Base-by-base conservation (phyloP, 2,113 vertebrate species). In the Zapornia atra region DNA sequence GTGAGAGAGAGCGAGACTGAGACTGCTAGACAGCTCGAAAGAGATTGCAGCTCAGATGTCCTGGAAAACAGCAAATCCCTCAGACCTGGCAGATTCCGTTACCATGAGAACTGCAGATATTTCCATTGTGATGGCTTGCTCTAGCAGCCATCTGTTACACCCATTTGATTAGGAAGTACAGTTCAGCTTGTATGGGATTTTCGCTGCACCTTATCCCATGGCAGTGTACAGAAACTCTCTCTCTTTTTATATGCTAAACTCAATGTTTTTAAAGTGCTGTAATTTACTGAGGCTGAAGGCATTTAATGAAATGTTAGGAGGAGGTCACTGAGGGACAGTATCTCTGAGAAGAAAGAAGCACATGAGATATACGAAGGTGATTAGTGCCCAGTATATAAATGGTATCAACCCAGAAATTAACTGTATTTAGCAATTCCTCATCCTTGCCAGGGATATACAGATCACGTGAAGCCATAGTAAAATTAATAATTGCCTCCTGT, bases 61-160 rank as follows among this genome's bases (percentile, higher is more conserved):
- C 98, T 98, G 98, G 98, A 98, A 98, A 98, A 98, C 98, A 98
- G 98, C 98, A 98, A 98, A 99, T 98, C 98, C 98, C 98, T 98
- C 98, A 98, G 98, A 98, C 98, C 98, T 98, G 98, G 98, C 98
- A 98, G 98, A 98, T 98, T 98, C 98, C 97, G 98, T 99, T 99
- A 98, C 98, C 98, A 98, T 99, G 98, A 99, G 98, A 99, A 99
- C 98, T 98, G 98, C 98, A 98, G 98, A 98, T 98, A 98, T 98
- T 98, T 98, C 98, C 98, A 99, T 99, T 98, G 98, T 99, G 98
- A 98, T 98, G 98, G 97, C 98, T 98, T 98, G 98, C 98, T 99
- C 98, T 98, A 99, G 98, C 98, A 99, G 98, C 98, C 99, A 99
- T 99, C 99, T 99, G 99, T 99, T 99, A 99, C 99, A 99, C 98